phyloP scores from a whole-genome alignment of 2,888 invertebrate species.

The Ptilodon capucinus region DNA sequence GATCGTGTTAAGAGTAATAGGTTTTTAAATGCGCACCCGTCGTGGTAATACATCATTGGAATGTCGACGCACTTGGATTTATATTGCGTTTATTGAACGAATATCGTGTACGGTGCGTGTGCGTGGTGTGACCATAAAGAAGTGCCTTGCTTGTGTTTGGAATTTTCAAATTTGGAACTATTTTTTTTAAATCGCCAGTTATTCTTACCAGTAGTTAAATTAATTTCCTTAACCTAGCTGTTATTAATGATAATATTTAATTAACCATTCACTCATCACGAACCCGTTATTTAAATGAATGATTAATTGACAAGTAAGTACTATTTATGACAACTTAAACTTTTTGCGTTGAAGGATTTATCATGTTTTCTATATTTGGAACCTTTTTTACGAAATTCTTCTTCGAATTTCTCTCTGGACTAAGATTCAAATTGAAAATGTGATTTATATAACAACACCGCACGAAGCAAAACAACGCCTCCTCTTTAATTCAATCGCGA shows the following conservation, averaged over 20 bases:
- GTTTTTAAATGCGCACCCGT: conserved; percentile 61
- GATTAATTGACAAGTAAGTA: no score
- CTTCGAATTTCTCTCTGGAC: conserved; percentile 6
- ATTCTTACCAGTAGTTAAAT: no score
- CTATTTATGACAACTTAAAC: no score
- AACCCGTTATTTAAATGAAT: no score
- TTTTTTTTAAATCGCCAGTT: no score
- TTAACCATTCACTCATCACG: no score
- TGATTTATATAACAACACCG: conserved; percentile 32
- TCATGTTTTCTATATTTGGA: no score
- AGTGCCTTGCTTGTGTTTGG: conserved; percentile 2
- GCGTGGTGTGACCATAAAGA: conserved; percentile 1
- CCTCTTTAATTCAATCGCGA: conserved; percentile 29
- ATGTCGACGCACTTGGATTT: conserved; percentile 38
- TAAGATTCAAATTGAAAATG: conserved; percentile 36
- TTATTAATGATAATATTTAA: no score
- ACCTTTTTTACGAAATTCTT: no score
- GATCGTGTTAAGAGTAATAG: conserved; percentile 67
- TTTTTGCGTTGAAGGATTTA: no score
- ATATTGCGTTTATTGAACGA: conserved; percentile 37
- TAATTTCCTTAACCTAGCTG: no score
- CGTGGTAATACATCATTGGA: conserved; percentile 51
- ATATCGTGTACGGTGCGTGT: conserved; percentile 10
- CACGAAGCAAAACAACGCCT: conserved; percentile 33
- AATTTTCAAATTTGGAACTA: background rate